Base-by-base conservation (phyloP, 2,888 invertebrate genomes). In the Neria commutata region DNA sequence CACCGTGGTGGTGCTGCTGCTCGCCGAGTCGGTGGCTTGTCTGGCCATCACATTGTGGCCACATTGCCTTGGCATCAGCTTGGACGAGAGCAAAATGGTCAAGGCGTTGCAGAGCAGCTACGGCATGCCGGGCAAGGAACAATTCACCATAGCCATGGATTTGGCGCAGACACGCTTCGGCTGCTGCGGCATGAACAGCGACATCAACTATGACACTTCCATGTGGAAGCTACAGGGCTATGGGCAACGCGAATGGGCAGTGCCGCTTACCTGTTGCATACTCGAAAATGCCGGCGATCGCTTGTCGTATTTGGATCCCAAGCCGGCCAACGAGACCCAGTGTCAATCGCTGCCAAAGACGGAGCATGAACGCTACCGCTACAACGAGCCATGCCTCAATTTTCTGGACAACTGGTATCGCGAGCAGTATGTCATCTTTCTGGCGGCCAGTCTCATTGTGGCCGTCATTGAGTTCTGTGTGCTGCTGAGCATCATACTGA, bases 181-280 rank as follows among this genome's bases (percentile, higher is more conserved):
- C 58, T 93, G 93, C 74, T 93, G 93, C 77, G 93, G 92, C 24
- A 89, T 93, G 79, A 86, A 87, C 49, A 88, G 88, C 68, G 89
- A 90, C 6, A 86, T 87, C 61, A 92, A 93, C 83, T 93, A 91
- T 80, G 91, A 91, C 72, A 89, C 89, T 67, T 91, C 92, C 0
- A 81, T 88, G 74, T 93, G 93, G 93, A 87, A 90, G 64, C 82
- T 92, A 50, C 88, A 90, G 71, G 86, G 90, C 63, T 85, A 90
- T 42, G 90, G 91, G 0, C 88, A 90, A 63, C 85, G 88, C 59
- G 88, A 88, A 54, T 83, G 88, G 79, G 83, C 87, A 0, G 89
- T 89, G 21, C 91, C 91, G 37, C 83, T 87, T 3, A 88, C 87
- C 54, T 91, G 91, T 73, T 93, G 93, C 78, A 81, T 83, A 42